phyloP scores from a whole-genome alignment of 1,140 invertebrate species.

The Drosophila chauvacae region DNA sequence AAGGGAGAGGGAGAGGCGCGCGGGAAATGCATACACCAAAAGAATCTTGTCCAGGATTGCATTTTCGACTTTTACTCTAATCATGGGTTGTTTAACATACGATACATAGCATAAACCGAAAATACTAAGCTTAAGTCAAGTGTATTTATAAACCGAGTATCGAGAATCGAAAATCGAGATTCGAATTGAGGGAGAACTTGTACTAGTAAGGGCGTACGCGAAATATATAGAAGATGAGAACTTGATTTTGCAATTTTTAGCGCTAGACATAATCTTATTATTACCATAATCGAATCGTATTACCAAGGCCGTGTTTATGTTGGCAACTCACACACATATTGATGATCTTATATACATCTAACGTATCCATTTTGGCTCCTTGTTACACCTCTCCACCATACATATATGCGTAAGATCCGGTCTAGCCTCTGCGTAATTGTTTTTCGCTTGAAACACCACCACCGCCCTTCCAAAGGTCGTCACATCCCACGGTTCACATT shows the following conservation, averaged over 20 bases:
- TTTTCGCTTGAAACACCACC: conserved; percentile 2
- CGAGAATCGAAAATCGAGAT: conserved; percentile 12
- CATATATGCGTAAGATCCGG: conserved; percentile 19
- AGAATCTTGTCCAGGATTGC: conserved; percentile 81
- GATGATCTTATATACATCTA: conserved; percentile 37
- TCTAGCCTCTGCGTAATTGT: conserved; percentile 3
- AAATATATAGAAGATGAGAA: conserved; percentile 37
- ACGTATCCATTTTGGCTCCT: conserved; percentile 23
- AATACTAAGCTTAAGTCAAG: conserved; percentile 65
- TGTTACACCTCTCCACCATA: conserved; percentile 45
- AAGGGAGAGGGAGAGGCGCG: not conserved
- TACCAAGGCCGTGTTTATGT: conserved; percentile 69
- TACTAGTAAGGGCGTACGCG: conserved; percentile 67
- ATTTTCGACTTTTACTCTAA: conserved; percentile 83
- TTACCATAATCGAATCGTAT: conserved; percentile 52
- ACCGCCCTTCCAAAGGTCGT: conserved; percentile 33
- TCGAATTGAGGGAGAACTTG: conserved; percentile 18
- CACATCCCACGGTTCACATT: conserved; percentile 5
- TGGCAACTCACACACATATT: conserved; percentile 26
- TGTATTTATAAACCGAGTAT: conserved; percentile 54
- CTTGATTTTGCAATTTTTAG: conserved; percentile 61
- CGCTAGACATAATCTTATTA: conserved; percentile 44
- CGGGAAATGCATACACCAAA: conserved; percentile 69
- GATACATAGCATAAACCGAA: conserved; percentile 77
- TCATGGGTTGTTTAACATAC: conserved; percentile 79